A percentile compares a stretch with the other conserved stretches of the same genome.
Conservation (phyloP, 2,888 invertebrate species). For the Drosophila maculinotata region DNA sequence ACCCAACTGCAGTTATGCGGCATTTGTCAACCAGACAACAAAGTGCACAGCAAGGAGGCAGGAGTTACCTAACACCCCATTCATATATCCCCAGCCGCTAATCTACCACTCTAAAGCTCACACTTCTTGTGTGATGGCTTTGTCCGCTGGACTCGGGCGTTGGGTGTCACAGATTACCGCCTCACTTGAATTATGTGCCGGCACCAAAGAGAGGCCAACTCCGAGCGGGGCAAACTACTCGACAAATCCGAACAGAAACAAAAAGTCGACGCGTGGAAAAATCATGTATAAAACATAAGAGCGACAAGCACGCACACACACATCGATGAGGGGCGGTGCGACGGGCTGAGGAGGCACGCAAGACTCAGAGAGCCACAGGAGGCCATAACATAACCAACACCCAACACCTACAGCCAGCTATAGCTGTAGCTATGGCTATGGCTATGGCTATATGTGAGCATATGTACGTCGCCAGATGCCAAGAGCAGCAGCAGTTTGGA, state of each 20-base stretch:
- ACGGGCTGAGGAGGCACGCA: slow-evolving; percentile 49
- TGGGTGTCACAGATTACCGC: slow-evolving; percentile 76
- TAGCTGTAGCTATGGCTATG: too few species aligned
- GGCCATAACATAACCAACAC: slow-evolving; percentile 37
- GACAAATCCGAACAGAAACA: slow-evolving; percentile 50
- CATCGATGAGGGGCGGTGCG: neutral
- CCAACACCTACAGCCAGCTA: too few species aligned
- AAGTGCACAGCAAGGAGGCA: slow-evolving; percentile 46
- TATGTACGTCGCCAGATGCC: slow-evolving; percentile 29
- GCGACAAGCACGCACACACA: slow-evolving; percentile 58
- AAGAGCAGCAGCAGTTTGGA: slow-evolving; percentile 8
- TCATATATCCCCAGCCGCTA: neutral
- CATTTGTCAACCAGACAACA: slow-evolving; percentile 65
- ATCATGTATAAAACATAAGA: slow-evolving; percentile 77
- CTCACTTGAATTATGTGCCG: slow-evolving; percentile 68
- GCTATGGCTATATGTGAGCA: neutral
- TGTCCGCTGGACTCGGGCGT: slow-evolving; percentile 30
- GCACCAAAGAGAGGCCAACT: slow-evolving; percentile 23
- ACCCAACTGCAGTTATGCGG: slow-evolving; percentile 51
- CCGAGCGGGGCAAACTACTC: slow-evolving; percentile 46
- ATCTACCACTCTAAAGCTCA: slow-evolving; percentile 9
- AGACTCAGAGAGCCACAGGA: slow-evolving; percentile 31
- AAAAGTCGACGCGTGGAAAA: slow-evolving; percentile 57
- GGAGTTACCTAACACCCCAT: neutral
- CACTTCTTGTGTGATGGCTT: slow-evolving; percentile 28